Base-by-base conservation (phyloP, 1,140 invertebrate species). In the Platorchestia sp. region DNA sequence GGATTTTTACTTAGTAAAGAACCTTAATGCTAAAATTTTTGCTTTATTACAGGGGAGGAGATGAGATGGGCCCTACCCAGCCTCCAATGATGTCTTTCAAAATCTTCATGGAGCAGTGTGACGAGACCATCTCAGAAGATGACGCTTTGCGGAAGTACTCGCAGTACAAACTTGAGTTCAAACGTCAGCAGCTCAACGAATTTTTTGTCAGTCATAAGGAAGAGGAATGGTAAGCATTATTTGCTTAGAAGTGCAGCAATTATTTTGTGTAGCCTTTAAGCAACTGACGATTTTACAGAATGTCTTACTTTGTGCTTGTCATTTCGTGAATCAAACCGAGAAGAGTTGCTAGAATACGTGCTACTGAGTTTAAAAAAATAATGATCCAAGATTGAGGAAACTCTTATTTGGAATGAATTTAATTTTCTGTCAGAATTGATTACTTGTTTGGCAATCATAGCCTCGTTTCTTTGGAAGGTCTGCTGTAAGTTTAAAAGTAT, bases 191-290 rank as follows among this genome's bases (percentile, higher is more conserved):
- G 97, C 98, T 99, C 43, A 99, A 99, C 97, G 99, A 99, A 97
- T 99, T 99, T 97, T 99, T 99, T 97, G 98, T 99, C 97, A 98
- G 98, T 53, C 99, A 99, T 97, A 99, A 99, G 97, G 99, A 99
- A 97, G 99, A 99, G 97, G 99, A 99, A 98, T 99, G 99, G 99
- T 99, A 98, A 98, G 98, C 96, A 42, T 89, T 89, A n/a, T 89
- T 10, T 42, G n/a, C 87, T 19, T 86, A n/a, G 36, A 89, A 42
- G 41, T 3, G 41, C 87, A 89, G 10, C 27, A 22, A 75, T 14
- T 14, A 36, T 3, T 75, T 75, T 22, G 3, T 75, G 14, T 19
- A 14, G 14, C 36, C 36, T 27, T 75, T 75, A 10, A 75, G 27
- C 10, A 27, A 75, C 3, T 10, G 7, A 75, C 36, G 59, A 10